phyloP scores from a whole-genome alignment of 2,113 vertebrate species.

The Phaethornis superciliosus region DNA sequence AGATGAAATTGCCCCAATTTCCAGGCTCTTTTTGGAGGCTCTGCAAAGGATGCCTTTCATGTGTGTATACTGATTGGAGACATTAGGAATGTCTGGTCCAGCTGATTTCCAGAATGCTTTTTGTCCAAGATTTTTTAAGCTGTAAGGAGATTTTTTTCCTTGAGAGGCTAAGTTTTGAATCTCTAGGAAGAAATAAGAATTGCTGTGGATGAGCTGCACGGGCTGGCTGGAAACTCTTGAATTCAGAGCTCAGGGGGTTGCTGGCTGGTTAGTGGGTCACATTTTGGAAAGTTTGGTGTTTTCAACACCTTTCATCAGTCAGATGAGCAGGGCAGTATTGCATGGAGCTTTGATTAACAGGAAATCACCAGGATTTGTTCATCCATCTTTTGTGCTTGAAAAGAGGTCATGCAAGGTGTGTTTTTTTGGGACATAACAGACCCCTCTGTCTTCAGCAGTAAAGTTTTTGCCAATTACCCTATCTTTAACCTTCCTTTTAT shows the following conservation, averaged over 20 bases:
- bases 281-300: not conserved
- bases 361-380: not conserved
- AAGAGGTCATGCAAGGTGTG: slow-evolving; percentile 49
- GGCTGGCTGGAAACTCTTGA: not conserved
- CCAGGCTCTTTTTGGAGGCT: not conserved
- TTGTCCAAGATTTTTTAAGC: not conserved
- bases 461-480: slow-evolving; percentile 64
- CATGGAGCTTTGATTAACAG: not conserved
- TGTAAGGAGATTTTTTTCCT: not conserved
- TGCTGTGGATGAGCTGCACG: not conserved
- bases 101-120: not conserved
- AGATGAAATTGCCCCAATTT: not conserved
- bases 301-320: not conserved
- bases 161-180: not conserved
- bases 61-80: not conserved
- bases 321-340: not conserved
- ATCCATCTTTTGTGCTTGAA: not conserved
- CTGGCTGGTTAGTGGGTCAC: not conserved
- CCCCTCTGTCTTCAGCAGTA: slow-evolving; percentile 11
- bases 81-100: not conserved
- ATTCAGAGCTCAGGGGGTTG: not conserved
- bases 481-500: slow-evolving; percentile 60
- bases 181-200: not conserved
- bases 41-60: not conserved
- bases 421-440: slow-evolving; percentile 51